These are phyloP conservation scores for Zoanthus gigantus DNA, from an alignment of 92 coral and sea anemone genomes.

Conservation along the genomic window DNA sequence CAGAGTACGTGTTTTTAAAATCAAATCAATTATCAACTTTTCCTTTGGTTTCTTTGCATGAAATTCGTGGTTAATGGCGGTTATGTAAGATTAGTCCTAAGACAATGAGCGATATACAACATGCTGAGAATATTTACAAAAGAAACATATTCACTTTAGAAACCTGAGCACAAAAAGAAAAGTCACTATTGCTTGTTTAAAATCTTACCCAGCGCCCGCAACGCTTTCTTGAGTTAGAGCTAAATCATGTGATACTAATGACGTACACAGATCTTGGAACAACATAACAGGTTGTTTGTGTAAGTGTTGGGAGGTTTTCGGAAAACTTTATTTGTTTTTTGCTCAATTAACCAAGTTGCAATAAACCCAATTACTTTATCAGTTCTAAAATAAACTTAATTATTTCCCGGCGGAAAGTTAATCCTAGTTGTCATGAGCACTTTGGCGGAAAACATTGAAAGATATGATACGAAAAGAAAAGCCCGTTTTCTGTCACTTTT, in stretches of 20 bases:
- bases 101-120: slow-evolving; percentile 14
- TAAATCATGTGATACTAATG: slow-evolving; percentile 3
- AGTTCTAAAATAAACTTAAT: slow-evolving; percentile 3
- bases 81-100: background rate
- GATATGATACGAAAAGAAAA: background rate
- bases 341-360: slow-evolving; percentile 9
- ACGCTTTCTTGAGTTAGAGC: background rate
- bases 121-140: slow-evolving; percentile 13
- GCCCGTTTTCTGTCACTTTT: background rate
- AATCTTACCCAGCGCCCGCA: background rate
- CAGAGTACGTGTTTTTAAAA: background rate
- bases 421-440: background rate
- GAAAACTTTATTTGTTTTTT: background rate
- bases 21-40: background rate
- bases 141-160: background rate
- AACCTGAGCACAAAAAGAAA: background rate
- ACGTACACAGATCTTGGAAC: too few relatives aligned
- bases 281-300: background rate
- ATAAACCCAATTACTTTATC: background rate
- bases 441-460: background rate
- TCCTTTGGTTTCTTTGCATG: background rate
- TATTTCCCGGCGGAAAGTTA: background rate
- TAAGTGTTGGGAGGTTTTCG: background rate
- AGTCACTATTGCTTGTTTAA: background rate
- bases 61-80: background rate